Evolutionary conservation across 2,797 vertebrate species (phyloP).

Genomic region (Pitangus sulphuratus): DNA sequence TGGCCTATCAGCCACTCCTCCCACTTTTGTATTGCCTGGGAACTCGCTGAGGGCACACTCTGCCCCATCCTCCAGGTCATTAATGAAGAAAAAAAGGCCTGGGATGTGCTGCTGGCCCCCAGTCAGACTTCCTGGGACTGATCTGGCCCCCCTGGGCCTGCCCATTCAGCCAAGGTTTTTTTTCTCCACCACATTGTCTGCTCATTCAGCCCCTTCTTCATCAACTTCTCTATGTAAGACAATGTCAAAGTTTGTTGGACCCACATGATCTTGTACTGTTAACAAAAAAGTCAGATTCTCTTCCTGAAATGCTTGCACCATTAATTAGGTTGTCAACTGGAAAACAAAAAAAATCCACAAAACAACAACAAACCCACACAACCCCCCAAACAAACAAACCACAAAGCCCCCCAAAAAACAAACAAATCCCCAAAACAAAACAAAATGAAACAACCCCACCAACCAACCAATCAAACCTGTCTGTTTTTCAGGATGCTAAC

Average conservation of each 20-base stretch:
- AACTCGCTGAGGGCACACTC: not conserved
- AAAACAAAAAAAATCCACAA: not conserved
- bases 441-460: not conserved
- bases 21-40: not conserved
- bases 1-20: not conserved
- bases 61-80: not conserved
- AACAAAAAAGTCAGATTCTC: not conserved
- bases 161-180: not conserved
- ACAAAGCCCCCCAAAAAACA: not conserved
- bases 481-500: constrained; percentile 9
- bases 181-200: not conserved
- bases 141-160: not conserved
- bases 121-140: not conserved
- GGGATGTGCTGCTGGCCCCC: not conserved
- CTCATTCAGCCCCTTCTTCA: not conserved
- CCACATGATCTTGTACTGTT: not conserved
- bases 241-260: not conserved
- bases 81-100: not conserved
- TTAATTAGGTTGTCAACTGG: not conserved
- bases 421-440: not conserved
- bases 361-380: not conserved
- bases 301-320: not conserved
- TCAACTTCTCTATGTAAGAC: not conserved
- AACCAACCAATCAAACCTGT: not conserved
- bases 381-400: not conserved